Conservation (phyloP, 2,888 invertebrate species). For the Dasypogon diadema region DNA sequence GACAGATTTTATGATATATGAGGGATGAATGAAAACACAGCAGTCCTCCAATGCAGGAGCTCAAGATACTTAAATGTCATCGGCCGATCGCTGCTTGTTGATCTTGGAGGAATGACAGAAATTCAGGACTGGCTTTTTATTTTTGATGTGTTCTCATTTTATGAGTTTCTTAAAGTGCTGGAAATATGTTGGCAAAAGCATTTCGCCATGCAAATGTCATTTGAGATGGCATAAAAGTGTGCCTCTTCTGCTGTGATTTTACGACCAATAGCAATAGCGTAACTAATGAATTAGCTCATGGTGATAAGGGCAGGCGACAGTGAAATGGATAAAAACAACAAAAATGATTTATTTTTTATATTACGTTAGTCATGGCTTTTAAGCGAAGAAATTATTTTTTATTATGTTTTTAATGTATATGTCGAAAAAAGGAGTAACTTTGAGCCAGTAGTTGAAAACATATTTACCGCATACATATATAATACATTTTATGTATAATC, state of each 20-base stretch:
- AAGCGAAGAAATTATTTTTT: too few species aligned
- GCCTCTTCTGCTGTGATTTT: constrained; percentile 27
- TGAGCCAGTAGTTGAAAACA: too few species aligned
- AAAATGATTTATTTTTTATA: too few species aligned
- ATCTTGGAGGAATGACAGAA: constrained; percentile 16
- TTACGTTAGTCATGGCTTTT: too few species aligned
- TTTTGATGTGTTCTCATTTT: not conserved
- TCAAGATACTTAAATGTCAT: constrained; percentile 19
- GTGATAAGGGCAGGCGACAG: too few species aligned
- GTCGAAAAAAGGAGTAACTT: too few species aligned
- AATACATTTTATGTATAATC: too few species aligned
- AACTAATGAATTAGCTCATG: too few species aligned
- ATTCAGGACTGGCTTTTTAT: not conserved
- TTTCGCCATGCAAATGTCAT: constrained; percentile 12
- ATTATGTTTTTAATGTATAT: too few species aligned
- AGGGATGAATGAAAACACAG: not conserved
- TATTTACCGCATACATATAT: too few species aligned
- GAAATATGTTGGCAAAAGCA: constrained; percentile 15
- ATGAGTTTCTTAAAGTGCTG: constrained; percentile 22
- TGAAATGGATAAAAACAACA: too few species aligned
- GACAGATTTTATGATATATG: constrained; percentile 29
- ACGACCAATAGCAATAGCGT: not conserved
- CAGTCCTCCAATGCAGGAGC: not conserved
- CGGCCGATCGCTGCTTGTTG: constrained; percentile 32
- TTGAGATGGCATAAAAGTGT: constrained; percentile 31